Percentiles rank a stretch among this genome's conserved stretches.
Conservation (phyloP, 2,797 vertebrate genomes). For the Pipistrellus pipistrellus region DNA sequence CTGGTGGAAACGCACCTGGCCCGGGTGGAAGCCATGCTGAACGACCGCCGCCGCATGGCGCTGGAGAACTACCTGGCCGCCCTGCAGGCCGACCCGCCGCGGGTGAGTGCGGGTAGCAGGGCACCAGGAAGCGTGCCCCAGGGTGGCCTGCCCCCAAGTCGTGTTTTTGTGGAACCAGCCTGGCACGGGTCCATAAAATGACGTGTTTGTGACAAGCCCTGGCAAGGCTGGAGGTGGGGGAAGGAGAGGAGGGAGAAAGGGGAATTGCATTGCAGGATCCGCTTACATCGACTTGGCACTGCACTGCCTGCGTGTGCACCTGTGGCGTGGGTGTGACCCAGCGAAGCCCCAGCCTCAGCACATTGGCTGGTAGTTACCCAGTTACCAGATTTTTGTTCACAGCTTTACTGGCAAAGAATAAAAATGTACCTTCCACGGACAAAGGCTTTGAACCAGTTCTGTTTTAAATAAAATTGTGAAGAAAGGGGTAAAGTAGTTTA, state of each 20-base stretch:
- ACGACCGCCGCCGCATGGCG: conserved; percentile 96
- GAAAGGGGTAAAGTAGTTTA: not conserved
- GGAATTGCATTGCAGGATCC: not conserved
- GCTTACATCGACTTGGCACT: not conserved
- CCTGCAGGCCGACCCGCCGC: conserved; percentile 95
- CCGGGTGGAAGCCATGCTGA: conserved; percentile 97
- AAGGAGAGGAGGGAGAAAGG: not conserved
- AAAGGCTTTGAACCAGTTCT: conserved; percentile 27
- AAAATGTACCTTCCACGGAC: not conserved
- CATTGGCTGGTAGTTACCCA: not conserved
- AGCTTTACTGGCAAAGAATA: conserved; percentile 31
- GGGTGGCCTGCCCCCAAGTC: fast-evolving
- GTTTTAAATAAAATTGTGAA: not conserved
- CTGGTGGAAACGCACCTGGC: conserved; percentile 98
- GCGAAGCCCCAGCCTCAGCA: not conserved
- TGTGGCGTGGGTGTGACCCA: not conserved
- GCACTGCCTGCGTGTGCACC: fast-evolving
- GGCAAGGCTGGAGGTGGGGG: not conserved
- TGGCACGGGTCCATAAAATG: not conserved
- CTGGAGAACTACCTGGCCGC: conserved; percentile 98
- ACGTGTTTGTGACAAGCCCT: not conserved
- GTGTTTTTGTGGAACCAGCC: not conserved
- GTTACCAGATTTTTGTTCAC: not conserved
- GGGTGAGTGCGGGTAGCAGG: conserved; percentile 86
- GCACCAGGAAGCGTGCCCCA: fast-evolving